A percentile compares a stretch with the other conserved stretches of the same genome.
Conservation (phyloP, 2,797 vertebrate species). For the Rhadinocentrus ornatus region DNA sequence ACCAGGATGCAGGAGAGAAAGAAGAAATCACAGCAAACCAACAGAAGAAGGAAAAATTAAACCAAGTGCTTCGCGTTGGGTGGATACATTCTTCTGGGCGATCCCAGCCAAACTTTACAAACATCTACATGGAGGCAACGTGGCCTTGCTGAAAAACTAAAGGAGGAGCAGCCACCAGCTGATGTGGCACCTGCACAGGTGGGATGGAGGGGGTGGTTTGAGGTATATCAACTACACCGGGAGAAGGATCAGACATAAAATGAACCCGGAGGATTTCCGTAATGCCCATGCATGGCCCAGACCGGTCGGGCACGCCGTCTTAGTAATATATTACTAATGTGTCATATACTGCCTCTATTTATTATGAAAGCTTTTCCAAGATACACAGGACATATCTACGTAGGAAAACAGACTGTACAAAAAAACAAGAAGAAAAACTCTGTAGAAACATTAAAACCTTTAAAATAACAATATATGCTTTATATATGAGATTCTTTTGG, state of each 20-base stretch:
- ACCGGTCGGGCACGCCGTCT: not conserved
- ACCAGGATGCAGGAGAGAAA: conserved; percentile 17
- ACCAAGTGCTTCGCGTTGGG: conserved; percentile 31
- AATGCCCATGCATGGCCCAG: conserved; percentile 49
- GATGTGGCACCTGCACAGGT: conserved; percentile 34
- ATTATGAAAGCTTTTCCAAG: conserved; percentile 72
- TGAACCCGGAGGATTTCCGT: conserved; percentile 5
- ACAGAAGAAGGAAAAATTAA: not conserved
- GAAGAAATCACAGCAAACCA: conserved; percentile 11
- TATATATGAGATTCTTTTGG: conserved; percentile 81
- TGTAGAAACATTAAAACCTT: conserved; percentile 92
- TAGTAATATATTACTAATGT: conserved; percentile 3
- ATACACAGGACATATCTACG: conserved; percentile 79
- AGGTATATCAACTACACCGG: conserved; percentile 47
- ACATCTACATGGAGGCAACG: not conserved
- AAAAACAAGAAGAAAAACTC: conserved; percentile 81
- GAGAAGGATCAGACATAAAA: conserved; percentile 1
- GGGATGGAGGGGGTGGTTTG: conserved; percentile 5
- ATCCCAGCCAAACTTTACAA: not conserved
- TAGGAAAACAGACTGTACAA: conserved; percentile 92
- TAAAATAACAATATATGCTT: conserved; percentile 81
- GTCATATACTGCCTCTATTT: not conserved
- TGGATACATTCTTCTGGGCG: conserved; percentile 36
- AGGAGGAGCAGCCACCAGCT: not conserved
- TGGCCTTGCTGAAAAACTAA: not conserved